phyloP scores from a whole-genome alignment of 92 coral and sea anemone species.

The Actinernus sp. region DNA sequence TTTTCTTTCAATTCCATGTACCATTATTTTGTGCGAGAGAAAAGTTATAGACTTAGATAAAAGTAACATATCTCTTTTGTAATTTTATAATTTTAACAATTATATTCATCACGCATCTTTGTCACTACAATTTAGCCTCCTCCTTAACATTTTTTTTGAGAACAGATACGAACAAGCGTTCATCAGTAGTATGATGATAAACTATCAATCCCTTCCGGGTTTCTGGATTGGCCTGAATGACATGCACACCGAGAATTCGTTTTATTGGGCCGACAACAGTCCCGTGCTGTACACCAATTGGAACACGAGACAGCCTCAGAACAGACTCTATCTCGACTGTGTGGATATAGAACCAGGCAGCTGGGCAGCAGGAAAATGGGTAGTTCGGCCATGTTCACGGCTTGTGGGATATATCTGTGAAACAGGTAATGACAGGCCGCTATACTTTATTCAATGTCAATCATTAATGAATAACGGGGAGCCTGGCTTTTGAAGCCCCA shows the following conservation, averaged over 20 bases:
- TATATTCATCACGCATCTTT: neutral
- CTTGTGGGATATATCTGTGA: constrained; percentile 81
- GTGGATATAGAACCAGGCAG: constrained; percentile 63
- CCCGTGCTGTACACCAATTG: constrained; percentile 77
- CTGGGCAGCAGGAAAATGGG: constrained; percentile 84
- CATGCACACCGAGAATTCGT: constrained; percentile 48
- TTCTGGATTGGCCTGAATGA: constrained; percentile 94
- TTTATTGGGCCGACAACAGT: constrained; percentile 75
- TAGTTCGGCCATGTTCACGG: constrained; percentile 43
- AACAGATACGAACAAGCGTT: constrained; percentile 92
- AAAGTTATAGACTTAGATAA: no score
- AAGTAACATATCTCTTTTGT: neutral
- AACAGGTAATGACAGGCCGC: constrained; percentile 54
- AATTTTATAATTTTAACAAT: no score
- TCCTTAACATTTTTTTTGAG: neutral
- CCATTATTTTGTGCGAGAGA: no score
- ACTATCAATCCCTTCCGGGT: constrained; percentile 2
- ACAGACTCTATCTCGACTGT: constrained; percentile 42
- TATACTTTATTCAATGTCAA: no score
- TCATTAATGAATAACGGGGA: no score
- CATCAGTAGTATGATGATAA: constrained; percentile 50
- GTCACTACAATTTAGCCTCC: no score
- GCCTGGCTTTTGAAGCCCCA: no score
- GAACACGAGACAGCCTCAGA: constrained; percentile 71
- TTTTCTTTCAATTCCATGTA: no score